Evolutionary conservation across 2,888 invertebrate species (phyloP).

Genomic region (Drosophila lacicola): DNA sequence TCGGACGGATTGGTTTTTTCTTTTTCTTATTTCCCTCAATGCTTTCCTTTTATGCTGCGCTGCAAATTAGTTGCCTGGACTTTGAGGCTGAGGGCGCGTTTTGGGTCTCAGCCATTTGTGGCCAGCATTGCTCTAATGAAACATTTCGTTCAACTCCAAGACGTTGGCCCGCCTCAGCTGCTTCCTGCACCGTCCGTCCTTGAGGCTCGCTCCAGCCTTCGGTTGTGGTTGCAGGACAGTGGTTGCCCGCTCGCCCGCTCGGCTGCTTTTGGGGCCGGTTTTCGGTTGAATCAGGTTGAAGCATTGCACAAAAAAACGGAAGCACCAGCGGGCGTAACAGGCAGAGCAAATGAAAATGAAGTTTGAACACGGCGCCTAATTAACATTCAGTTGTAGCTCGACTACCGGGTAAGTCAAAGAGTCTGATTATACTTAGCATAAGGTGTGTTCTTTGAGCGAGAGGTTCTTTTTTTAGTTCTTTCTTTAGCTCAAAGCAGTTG

Average conservation of each 20-base stretch:
- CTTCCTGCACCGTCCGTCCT: slow-evolving; percentile 26
- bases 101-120: slow-evolving; percentile 62
- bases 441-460: slow-evolving; percentile 1
- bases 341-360: slow-evolving; percentile 46
- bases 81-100: slow-evolving; percentile 7
- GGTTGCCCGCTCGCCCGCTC: slow-evolving; percentile 28
- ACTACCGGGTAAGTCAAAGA: slow-evolving; percentile 5
- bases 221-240: slow-evolving; percentile 72
- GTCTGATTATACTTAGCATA: slow-evolving; percentile 1
- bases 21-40: slow-evolving; percentile 25
- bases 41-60: slow-evolving; percentile 66
- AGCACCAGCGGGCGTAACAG: slow-evolving; percentile 6
- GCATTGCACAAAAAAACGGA: slow-evolving; percentile 19
- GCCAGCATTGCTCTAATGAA: slow-evolving; percentile 76
- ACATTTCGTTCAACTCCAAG: slow-evolving; percentile 68
- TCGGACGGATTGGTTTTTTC: slow-evolving; percentile 19
- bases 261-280: not conserved
- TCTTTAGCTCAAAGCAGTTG: not conserved
- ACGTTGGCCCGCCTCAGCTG: slow-evolving; percentile 48
- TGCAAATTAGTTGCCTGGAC: slow-evolving; percentile 70
- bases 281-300: slow-evolving; percentile 49
- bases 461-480: not conserved
- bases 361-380: slow-evolving; percentile 50
- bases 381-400: slow-evolving; percentile 34
- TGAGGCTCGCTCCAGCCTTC: slow-evolving; percentile 22